Evolutionary conservation across 2,113 vertebrate species (phyloP).

Genomic region (Trochalopteron elliotii): DNA sequence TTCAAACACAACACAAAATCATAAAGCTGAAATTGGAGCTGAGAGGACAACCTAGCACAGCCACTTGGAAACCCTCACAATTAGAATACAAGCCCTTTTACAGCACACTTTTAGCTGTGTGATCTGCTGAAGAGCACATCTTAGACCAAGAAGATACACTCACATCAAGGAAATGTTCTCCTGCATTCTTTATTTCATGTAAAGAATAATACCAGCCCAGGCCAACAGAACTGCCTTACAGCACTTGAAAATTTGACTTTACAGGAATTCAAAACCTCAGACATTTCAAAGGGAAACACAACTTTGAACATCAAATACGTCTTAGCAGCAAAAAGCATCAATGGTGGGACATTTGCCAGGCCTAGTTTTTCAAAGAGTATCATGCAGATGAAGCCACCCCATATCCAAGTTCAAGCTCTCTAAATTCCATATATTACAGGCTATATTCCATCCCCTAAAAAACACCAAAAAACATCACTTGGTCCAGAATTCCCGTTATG

Average conservation of each 20-base stretch:
- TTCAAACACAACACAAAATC: not conserved
- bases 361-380: not conserved
- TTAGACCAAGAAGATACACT: not conserved
- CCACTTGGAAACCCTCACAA: not conserved
- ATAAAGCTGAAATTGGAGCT: not conserved
- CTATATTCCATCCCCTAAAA: not conserved
- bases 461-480: not conserved
- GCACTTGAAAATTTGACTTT: not conserved
- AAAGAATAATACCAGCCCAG: not conserved
- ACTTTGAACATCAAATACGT: slow-evolving; percentile 24
- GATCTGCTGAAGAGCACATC: not conserved
- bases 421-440: not conserved
- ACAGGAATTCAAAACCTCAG: slow-evolving; percentile 6
- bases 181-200: slow-evolving; percentile 1
- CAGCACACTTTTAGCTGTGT: not conserved
- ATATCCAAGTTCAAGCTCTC: not conserved
- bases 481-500: not conserved
- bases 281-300: slow-evolving; percentile 5
- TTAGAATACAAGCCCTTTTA: not conserved
- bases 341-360: not conserved
- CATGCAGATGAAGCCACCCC: not conserved
- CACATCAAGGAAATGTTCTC: slow-evolving; percentile 15
- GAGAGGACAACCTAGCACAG: not conserved
- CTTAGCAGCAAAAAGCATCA: slow-evolving; percentile 4
- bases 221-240: not conserved